phyloP scores from a whole-genome alignment of 2,797 vertebrate species.

The Chloroceryle inda region DNA sequence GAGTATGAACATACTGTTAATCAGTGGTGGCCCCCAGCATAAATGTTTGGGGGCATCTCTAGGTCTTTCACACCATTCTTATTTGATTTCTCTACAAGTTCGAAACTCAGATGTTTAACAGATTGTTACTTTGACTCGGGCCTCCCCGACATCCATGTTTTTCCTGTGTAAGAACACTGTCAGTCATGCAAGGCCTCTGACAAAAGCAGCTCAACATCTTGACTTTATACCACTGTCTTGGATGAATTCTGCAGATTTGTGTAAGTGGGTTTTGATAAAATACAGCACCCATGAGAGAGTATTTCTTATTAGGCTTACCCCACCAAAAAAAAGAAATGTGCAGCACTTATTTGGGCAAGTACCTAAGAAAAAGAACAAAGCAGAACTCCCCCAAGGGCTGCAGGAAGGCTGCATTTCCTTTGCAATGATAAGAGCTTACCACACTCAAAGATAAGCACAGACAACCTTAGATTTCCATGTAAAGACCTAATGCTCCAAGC shows the following conservation, averaged over 20 bases:
- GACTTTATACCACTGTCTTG: not conserved
- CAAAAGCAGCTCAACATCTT: fast-evolving
- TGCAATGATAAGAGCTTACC: not conserved
- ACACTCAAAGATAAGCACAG: not conserved
- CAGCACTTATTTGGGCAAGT: not conserved
- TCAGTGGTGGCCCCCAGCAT: not conserved
- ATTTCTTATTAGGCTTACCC: not conserved
- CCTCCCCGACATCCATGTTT: not conserved
- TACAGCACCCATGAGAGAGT: not conserved
- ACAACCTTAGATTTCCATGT: not conserved
- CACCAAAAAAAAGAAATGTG: not conserved
- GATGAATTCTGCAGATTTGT: not conserved
- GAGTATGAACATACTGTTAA: not conserved
- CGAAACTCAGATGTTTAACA: not conserved
- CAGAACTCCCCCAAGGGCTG: not conserved
- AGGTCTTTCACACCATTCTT: not conserved
- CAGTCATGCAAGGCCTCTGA: not conserved
- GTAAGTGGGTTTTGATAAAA: not conserved
- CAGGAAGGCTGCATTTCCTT: conserved; percentile 10
- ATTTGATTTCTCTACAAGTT: not conserved
- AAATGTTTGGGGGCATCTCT: not conserved
- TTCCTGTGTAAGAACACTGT: not conserved
- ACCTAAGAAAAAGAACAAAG: not conserved
- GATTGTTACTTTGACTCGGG: not conserved
- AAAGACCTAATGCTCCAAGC: not conserved